Percentiles rank a stretch among this genome's conserved stretches.
These are phyloP conservation scores for Xenotilapia flavipinnis DNA, from an alignment of 2,113 vertebrate species.

Conservation along the genomic window DNA sequence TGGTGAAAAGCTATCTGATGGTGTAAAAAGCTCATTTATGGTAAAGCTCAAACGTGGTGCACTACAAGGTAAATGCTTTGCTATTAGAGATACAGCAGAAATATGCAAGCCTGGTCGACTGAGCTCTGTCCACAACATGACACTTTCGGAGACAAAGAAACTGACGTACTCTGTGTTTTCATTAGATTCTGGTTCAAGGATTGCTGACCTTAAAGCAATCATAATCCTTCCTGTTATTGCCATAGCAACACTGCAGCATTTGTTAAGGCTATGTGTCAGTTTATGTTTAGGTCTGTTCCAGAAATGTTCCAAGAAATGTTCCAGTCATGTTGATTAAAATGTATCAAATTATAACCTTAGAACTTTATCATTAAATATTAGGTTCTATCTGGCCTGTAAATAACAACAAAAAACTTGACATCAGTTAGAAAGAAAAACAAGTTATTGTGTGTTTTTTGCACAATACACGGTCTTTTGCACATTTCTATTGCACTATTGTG, in stretches of 20 bases:
- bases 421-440: neutral
- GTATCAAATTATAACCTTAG: neutral
- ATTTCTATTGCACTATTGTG: accelerated
- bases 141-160: neutral
- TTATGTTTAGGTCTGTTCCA: neutral
- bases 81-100: neutral
- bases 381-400: neutral
- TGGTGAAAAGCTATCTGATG: neutral
- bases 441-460: neutral
- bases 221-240: neutral
- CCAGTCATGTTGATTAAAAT: neutral
- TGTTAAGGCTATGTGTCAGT: neutral
- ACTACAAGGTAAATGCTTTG: neutral
- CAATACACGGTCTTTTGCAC: neutral
- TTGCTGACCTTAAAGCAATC: neutral
- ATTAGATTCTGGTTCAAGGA: neutral
- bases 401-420: neutral
- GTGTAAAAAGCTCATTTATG: neutral
- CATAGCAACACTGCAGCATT: neutral
- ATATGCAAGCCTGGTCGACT: neutral
- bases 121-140: neutral
- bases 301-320: neutral
- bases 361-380: neutral
- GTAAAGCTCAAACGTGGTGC: neutral
- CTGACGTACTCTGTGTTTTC: neutral